phyloP scores from a whole-genome alignment of 1,140 invertebrate genomes.

The Dreissena rostriformis region DNA sequence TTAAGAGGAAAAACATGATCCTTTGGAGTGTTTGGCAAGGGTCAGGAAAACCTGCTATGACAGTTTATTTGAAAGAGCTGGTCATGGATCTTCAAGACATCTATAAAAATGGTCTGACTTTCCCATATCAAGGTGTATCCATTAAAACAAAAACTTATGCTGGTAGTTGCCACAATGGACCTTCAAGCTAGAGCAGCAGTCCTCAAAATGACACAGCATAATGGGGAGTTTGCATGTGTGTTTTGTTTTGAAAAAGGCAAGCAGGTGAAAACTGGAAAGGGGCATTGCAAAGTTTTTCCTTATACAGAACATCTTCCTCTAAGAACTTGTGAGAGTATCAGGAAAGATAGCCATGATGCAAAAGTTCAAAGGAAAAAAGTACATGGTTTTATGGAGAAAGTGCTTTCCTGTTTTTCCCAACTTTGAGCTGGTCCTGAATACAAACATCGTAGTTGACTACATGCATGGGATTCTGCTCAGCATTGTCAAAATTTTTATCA shows the following conservation, averaged over 20 bases:
- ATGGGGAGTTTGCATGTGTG: constrained; percentile 4
- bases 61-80: constrained; percentile 33
- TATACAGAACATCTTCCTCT: no score
- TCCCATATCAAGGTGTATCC: background rate
- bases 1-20: constrained; percentile 43
- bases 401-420: background rate
- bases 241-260: constrained; percentile 22
- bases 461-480: constrained; percentile 32
- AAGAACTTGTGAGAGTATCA: no score
- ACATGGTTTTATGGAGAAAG: constrained; percentile 6
- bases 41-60: constrained; percentile 44
- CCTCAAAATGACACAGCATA: constrained; percentile 1
- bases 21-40: constrained; percentile 51
- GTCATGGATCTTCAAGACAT: constrained; percentile 15
- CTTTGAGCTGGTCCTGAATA: background rate
- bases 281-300: constrained; percentile 14
- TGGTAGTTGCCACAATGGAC: constrained; percentile 25
- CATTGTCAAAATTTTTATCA: constrained; percentile 6
- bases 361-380: no score
- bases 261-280: constrained; percentile 15
- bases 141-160: constrained; percentile 4
- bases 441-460: constrained; percentile 15
- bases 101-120: background rate
- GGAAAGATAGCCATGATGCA: no score
- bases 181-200: constrained; percentile 26